phyloP scores from a whole-genome alignment of 2,797 vertebrate species.

The Spinibarbus caldwelli region DNA sequence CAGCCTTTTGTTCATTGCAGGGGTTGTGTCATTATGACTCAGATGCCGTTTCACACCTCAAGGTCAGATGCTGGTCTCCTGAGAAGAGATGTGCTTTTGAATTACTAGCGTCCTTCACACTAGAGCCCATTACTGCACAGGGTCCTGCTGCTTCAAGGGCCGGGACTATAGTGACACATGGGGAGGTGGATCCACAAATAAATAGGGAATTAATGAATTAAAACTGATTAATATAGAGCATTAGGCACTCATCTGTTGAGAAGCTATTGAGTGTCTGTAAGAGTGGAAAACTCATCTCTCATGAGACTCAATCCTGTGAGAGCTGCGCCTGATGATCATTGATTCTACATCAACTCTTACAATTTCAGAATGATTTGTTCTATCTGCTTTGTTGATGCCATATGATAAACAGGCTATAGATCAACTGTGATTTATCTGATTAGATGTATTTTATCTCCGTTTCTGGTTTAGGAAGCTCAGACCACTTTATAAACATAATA shows the following conservation, averaged over 20 bases:
- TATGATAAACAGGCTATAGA: neutral
- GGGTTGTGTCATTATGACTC: neutral
- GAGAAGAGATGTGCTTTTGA: neutral
- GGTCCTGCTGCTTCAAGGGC: neutral
- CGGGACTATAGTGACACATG: neutral
- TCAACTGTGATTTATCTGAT: neutral
- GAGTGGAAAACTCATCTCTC: neutral
- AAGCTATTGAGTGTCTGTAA: neutral
- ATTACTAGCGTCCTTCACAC: neutral
- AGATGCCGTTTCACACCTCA: neutral
- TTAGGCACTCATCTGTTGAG: neutral
- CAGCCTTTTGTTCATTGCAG: neutral
- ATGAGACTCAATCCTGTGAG: no score
- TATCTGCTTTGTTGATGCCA: neutral
- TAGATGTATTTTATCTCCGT: neutral
- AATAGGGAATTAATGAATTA: neutral
- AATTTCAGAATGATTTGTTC: neutral
- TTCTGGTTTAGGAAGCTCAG: neutral
- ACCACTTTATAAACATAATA: constrained; percentile 10
- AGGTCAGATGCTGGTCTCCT: neutral
- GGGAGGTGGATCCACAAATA: neutral
- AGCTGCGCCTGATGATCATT: neutral
- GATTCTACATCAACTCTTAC: neutral
- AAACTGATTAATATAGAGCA: constrained; percentile 9
- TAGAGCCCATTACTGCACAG: no score